Percentiles rank a stretch among this genome's conserved stretches.
Conservation (phyloP, 2,797 vertebrate species). For the Hippopotamyrus pictus region DNA sequence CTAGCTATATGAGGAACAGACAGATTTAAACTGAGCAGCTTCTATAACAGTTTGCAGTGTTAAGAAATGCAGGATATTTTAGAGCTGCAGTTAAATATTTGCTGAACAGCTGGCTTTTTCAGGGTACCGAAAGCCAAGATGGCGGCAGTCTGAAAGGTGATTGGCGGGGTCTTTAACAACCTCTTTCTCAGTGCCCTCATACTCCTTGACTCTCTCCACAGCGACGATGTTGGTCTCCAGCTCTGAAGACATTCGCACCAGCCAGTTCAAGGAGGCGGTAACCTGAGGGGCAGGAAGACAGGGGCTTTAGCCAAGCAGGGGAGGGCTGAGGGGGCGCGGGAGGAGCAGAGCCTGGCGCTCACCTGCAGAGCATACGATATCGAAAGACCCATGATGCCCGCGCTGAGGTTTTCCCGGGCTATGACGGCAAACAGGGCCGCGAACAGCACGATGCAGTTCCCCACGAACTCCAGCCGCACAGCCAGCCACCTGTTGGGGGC, state of each 20-base stretch:
- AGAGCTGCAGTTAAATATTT: neutral
- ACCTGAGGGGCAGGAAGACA: constrained; percentile 47
- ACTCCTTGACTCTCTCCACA: constrained; percentile 87
- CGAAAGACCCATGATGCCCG: constrained; percentile 83
- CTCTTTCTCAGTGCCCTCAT: constrained; percentile 83
- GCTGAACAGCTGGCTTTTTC: neutral
- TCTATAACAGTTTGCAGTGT: neutral
- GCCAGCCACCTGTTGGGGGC: constrained; percentile 77
- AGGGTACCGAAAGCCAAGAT: neutral
- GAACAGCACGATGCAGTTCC: constrained; percentile 85
- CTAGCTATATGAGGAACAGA: neutral
- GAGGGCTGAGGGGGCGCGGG: neutral
- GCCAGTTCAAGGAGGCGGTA: constrained; percentile 78
- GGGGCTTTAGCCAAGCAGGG: neutral
- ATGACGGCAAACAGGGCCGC: constrained; percentile 82
- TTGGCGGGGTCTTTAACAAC: constrained; percentile 43
- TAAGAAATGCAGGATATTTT: neutral
- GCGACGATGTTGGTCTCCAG: constrained; percentile 93
- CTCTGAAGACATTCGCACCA: constrained; percentile 92
- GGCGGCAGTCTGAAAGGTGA: neutral
- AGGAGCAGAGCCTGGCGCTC: constrained; percentile 11
- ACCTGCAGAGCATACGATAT: constrained; percentile 93
- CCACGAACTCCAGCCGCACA: constrained; percentile 82
- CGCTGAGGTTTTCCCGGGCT: constrained; percentile 72
- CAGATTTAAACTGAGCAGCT: neutral